Conservation (phyloP, 2,113 vertebrate species). For the Pituophis catenifer region DNA sequence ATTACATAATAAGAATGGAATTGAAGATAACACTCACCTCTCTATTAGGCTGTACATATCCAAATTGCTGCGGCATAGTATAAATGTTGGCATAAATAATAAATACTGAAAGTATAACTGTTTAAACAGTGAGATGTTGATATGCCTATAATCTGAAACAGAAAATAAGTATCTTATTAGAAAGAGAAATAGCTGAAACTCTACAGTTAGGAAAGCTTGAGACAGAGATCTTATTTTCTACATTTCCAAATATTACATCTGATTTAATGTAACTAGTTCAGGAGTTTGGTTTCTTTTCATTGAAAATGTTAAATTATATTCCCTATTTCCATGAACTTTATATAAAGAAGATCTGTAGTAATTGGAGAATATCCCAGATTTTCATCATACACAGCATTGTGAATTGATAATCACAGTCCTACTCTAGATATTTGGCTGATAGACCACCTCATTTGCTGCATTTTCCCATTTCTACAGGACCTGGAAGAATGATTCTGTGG, state of each 20-base stretch:
- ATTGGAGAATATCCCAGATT: neutral
- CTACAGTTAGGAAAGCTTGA: neutral
- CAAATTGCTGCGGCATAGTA: neutral
- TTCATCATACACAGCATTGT: neutral
- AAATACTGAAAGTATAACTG: neutral
- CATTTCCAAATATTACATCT: neutral
- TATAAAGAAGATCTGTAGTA: neutral
- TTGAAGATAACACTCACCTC: neutral
- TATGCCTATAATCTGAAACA: neutral
- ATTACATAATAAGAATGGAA: neutral
- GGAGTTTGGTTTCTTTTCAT: neutral
- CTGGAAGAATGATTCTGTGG: neutral
- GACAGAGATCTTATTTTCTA: neutral
- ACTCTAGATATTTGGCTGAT: neutral
- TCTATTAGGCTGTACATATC: neutral
- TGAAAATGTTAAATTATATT: neutral
- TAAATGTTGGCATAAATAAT: neutral
- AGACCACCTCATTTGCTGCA: neutral
- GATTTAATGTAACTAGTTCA: neutral
- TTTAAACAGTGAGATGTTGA: neutral
- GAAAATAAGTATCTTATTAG: neutral
- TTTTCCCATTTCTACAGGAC: neutral
- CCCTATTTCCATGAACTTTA: neutral
- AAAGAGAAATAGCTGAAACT: neutral
- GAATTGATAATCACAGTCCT: neutral